Evolutionary conservation across 2,797 vertebrate genomes (phyloP), one percentile per base, ranked within the genome.

Genomic region (Fundulus diaphanus): DNA sequence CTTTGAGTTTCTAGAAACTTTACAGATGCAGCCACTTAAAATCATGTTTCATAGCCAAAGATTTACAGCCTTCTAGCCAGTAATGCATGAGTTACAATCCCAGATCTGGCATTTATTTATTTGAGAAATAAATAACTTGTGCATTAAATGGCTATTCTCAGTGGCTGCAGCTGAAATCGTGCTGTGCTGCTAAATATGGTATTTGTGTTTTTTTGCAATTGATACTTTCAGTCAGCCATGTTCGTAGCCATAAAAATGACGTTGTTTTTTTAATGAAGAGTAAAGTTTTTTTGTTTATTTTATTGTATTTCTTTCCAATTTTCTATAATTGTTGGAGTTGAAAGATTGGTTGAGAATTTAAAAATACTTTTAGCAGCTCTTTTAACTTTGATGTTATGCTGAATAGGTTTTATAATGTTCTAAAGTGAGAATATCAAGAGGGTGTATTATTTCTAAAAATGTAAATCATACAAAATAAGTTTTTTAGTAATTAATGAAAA

Each of bases 141-240:
- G 5, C 51, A 35, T 76, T 24, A 37, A 63, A 37, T 37, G 9
- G 0, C 22, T 1, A 37, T 27, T 66, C 37, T 42, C 1, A 42
- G 63, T 66, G 63, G 6, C 63, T 63, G 59, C 4, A 37, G 20
- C 33, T 22, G 68, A 7, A 40, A 40, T 27, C 70, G 20, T n/a
- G 7, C 16, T 72, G 57, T 74, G 29, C 35, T 80, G 66, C 73
- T 81, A 76, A 72, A 63, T 37, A 37, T 57, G 7, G 40, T 46
- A 72, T 49, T 22, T 61, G 51, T 22, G 56, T 31, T 59, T 57
- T 52, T 68, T n/a, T 56, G 16, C 3, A 56, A 20, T 61, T 78
- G 68, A 70, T 48, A 82, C 44, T n/a, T 79, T 82, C 54, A 76
- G 89, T 54, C 12, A 27, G 2, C 13, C 7, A 20, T 33, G 18